These are phyloP conservation scores for Holacanthus passer DNA, from an alignment of 2,113 vertebrate genomes.

Conservation along the genomic window DNA sequence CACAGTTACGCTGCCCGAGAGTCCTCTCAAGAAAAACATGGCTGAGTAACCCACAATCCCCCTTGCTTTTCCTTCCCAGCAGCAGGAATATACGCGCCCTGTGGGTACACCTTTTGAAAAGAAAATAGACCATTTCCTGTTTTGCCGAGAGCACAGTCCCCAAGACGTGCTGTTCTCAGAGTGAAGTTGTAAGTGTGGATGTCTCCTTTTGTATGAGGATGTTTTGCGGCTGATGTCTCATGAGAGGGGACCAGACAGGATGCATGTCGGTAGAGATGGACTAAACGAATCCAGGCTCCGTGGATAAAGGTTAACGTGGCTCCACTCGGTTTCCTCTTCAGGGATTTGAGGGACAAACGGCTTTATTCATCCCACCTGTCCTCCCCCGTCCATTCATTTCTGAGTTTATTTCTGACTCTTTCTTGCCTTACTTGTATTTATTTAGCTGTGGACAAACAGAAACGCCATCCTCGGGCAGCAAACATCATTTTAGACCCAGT, in stretches of 20 bases:
- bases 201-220: slow-evolving; percentile 33
- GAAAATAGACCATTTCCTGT: slow-evolving; percentile 76
- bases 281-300: slow-evolving; percentile 24
- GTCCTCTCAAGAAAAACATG: slow-evolving; percentile 49
- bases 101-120: slow-evolving; percentile 66
- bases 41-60: slow-evolving; percentile 52
- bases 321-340: slow-evolving; percentile 27
- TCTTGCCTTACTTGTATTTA: neutral
- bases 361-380: slow-evolving; percentile 33
- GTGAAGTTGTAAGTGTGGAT: slow-evolving; percentile 13
- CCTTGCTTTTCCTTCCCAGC: slow-evolving; percentile 55
- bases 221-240: slow-evolving; percentile 42
- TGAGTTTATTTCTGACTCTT: neutral
- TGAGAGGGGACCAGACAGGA: slow-evolving; percentile 38
- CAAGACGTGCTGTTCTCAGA: slow-evolving; percentile 31
- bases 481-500: slow-evolving; percentile 9
- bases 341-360: slow-evolving; percentile 1
- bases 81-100: slow-evolving; percentile 44
- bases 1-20: slow-evolving; percentile 35
- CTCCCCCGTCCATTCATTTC: slow-evolving; percentile 12
- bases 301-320: slow-evolving; percentile 14
- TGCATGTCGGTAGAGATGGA: slow-evolving; percentile 24
- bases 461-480: neutral
- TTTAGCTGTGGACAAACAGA: neutral
- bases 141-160: slow-evolving; percentile 57